Percentiles rank a stretch among this genome's conserved stretches.
Evolutionary conservation across 2,113 vertebrate species (phyloP).

Genomic region (Malurus cyaneus): DNA sequence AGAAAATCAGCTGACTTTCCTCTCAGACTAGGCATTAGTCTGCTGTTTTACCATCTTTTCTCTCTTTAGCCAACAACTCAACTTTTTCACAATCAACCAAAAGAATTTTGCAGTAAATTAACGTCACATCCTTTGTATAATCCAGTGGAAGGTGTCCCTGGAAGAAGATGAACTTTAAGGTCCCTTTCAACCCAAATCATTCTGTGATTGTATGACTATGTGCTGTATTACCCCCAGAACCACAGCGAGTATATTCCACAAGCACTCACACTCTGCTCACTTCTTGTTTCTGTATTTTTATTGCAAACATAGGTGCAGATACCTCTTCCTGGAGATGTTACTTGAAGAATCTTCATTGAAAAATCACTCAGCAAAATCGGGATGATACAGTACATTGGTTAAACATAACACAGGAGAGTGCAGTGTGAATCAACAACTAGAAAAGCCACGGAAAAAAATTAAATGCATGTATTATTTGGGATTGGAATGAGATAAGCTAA

Average conservation of each 20-base stretch:
- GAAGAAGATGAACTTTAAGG: background rate
- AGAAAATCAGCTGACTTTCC: background rate
- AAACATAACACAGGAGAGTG: fast-evolving
- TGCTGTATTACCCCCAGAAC: fast-evolving
- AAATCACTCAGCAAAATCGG: background rate
- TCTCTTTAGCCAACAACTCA: background rate
- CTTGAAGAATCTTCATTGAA: background rate
- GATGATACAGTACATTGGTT: background rate
- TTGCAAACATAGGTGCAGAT: background rate
- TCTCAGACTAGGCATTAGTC: background rate
- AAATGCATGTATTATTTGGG: fast-evolving
- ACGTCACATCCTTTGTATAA: too few species aligned
- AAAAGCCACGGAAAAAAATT: fast-evolving
- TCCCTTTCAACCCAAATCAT: background rate
- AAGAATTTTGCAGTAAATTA: background rate
- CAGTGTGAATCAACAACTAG: background rate
- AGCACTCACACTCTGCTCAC: background rate
- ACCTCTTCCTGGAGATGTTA: background rate
- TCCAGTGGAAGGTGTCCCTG: background rate
- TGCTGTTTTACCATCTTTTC: background rate
- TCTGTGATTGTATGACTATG: fast-evolving
- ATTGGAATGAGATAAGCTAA: background rate
- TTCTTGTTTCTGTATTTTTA: background rate
- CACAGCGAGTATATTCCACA: fast-evolving
- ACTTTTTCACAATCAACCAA: background rate